Evolutionary conservation across 2,888 invertebrate genomes (phyloP), one percentile per base, ranked within the genome.

Genomic region (Archips xylosteana): DNA sequence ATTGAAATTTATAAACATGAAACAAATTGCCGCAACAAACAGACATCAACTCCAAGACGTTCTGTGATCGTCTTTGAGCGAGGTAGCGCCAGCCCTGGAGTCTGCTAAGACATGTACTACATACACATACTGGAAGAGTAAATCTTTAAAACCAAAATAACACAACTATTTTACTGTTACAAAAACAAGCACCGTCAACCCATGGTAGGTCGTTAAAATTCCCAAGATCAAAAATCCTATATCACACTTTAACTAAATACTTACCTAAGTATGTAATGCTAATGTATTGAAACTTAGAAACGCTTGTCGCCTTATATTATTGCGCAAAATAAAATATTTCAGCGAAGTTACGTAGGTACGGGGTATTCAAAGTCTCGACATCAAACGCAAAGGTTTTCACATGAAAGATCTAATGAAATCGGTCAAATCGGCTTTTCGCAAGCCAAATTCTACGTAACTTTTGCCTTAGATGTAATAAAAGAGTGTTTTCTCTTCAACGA

Each of bases 391-490:
- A 12, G 32, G 32, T 57, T 57, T 32, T 57, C 57, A 32, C 57
- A 57, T 57, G 57, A 57, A 57, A 32, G 57, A 32, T 57, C 32
- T 57, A 57, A 57, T 57, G 57, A 32, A 57, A 57, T 57, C 32
- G 57, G 57, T 10, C 32, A 32, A 57, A 32, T 32, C 32, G 32
- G 15, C 32, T 57, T 57, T 57, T 32, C 12, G 10, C 57, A 8
- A 23, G 23, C 54, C 9, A 54, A 54, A 54, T 54, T 23, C 54
- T 54, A 23, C 23, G 54, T 54, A 54, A 9, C 54, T 54, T 54
- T 54, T 9, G 54, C 3, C 9, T 54, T 54, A 54, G 23, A 54
- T 8, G 23, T 54, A 54, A 51, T 51, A 54, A 54, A 23, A 23
- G 23, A 23, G 23, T n/a, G 54, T 54, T 54, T 54, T 23, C 8